phyloP scores from a whole-genome alignment of 2,888 invertebrate genomes.

The Litoditis marina region DNA sequence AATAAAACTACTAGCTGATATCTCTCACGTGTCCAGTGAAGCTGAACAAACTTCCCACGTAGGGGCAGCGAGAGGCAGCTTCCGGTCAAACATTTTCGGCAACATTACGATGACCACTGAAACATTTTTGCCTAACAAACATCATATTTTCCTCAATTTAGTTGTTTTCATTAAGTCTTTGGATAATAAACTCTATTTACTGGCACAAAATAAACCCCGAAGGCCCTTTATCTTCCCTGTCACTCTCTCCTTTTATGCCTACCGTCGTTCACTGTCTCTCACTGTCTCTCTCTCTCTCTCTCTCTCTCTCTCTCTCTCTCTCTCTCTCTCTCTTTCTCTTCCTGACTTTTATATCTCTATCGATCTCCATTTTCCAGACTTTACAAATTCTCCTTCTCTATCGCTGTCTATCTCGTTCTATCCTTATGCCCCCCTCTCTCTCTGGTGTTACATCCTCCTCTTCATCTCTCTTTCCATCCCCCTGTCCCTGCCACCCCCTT shows the following conservation, averaged over 20 bases:
- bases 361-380: background rate
- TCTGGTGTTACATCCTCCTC: slow-evolving; percentile 17
- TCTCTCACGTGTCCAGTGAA: too few relatives aligned
- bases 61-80: too few relatives aligned
- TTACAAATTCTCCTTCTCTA: slow-evolving; percentile 1
- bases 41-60: too few relatives aligned
- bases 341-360: background rate
- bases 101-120: too few relatives aligned
- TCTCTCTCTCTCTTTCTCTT: slow-evolving; percentile 1
- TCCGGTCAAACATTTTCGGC: too few relatives aligned
- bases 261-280: slow-evolving; percentile 14
- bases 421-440: slow-evolving; percentile 1
- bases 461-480: background rate
- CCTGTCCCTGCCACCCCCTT: background rate
- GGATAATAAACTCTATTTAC: background rate
- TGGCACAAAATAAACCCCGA: too few relatives aligned
- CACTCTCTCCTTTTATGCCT: slow-evolving; percentile 9
- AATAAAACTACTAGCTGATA: too few relatives aligned
- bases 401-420: slow-evolving; percentile 7
- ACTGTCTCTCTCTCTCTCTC: slow-evolving; percentile 12
- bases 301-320: slow-evolving; percentile 12
- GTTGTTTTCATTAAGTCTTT: background rate
- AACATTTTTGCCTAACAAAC: too few relatives aligned
- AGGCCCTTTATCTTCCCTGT: background rate
- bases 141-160: background rate